A percentile compares a stretch with the other conserved stretches of the same genome.
Evolutionary conservation across 2,113 vertebrate genomes (phyloP).

Genomic region (Phrynosoma blainvillii): DNA sequence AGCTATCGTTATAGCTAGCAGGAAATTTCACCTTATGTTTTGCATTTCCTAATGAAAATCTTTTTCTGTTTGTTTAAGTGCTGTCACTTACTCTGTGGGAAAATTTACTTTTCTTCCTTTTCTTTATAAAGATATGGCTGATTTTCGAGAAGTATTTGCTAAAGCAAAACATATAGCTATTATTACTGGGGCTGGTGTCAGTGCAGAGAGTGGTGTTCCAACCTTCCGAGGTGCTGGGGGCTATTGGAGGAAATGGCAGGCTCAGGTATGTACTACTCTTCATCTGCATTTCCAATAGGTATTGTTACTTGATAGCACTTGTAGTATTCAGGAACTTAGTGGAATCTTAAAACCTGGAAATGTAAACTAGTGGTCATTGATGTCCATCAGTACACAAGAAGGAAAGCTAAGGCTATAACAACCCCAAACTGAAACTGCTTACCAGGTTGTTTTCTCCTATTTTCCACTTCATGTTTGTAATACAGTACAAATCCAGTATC

Average conservation of each 20-base stretch:
- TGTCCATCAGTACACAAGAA: neutral
- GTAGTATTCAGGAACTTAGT: neutral
- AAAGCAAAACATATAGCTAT: slow-evolving; percentile 91
- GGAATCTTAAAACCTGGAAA: neutral
- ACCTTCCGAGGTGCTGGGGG: slow-evolving; percentile 91
- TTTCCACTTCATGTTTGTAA: neutral
- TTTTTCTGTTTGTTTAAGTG: neutral
- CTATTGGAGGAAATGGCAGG: slow-evolving; percentile 94
- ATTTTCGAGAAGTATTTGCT: slow-evolving; percentile 89
- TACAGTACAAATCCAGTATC: neutral
- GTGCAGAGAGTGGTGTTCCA: slow-evolving; percentile 91
- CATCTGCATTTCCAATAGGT: neutral
- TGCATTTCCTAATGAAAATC: neutral
- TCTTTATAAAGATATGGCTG: slow-evolving; percentile 81
- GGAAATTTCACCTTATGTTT: neutral
- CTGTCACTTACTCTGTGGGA: rapidly evolving
- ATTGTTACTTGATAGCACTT: neutral
- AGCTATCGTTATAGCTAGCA: neutral
- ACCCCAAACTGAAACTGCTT: neutral
- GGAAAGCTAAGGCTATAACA: neutral
- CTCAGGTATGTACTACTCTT: slow-evolving; percentile 80
- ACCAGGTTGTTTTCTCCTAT: neutral
- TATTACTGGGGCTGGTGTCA: slow-evolving; percentile 93
- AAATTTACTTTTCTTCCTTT: neutral
- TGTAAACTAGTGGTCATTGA: neutral